Percentiles rank a stretch among this genome's conserved stretches.
Evolutionary conservation across 2,113 vertebrate species (phyloP).

Genomic region (Ceuthmochares aereus): DNA sequence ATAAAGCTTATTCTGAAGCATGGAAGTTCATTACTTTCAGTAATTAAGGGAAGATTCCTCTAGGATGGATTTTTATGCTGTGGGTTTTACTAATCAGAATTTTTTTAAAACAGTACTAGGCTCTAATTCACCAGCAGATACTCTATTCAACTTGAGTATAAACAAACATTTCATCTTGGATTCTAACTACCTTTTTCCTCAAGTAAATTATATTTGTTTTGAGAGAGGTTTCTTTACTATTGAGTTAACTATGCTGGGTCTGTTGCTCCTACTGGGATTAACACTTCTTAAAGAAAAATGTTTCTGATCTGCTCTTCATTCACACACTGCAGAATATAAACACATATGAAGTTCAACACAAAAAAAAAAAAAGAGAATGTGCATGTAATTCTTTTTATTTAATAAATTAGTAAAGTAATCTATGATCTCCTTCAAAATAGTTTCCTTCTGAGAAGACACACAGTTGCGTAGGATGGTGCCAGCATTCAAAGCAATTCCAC

Average conservation of each 20-base stretch:
- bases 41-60: constrained; percentile 24
- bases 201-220: background rate
- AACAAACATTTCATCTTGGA: background rate
- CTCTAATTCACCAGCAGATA: background rate
- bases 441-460: no score
- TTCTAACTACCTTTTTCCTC: constrained; percentile 9
- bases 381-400: no score
- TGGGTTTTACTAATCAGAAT: constrained; percentile 9
- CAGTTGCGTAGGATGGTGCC: no score
- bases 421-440: no score
- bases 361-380: no score
- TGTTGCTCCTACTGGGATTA: background rate
- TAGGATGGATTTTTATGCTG: background rate
- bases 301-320: background rate
- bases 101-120: background rate
- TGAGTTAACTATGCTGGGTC: background rate
- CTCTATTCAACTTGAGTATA: background rate
- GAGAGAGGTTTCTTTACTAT: background rate
- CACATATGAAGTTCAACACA: no score
- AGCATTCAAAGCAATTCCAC: no score
- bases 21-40: background rate
- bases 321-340: background rate
- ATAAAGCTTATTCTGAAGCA: background rate
- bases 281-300: background rate
- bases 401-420: no score